These are phyloP conservation scores for Chiroxiphia lanceolata DNA, from an alignment of 2,797 vertebrate genomes.

Conservation along the genomic window DNA sequence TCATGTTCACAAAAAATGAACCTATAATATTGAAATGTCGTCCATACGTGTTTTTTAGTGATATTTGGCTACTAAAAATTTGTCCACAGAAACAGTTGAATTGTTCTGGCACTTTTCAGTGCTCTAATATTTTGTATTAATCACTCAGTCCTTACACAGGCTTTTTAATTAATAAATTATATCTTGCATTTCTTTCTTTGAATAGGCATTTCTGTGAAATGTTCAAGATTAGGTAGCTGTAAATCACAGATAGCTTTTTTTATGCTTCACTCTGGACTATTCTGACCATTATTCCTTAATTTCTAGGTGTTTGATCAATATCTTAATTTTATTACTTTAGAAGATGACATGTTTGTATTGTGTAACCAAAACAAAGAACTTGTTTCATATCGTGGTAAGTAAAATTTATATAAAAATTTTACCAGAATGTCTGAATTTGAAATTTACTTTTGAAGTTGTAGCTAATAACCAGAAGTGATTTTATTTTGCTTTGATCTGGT, in stretches of 20 bases:
- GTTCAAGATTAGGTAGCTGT: neutral
- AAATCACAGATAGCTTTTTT: neutral
- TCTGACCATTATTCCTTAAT: constrained; percentile 5
- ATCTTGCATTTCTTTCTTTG: neutral
- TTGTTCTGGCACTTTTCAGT: neutral
- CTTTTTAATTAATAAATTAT: neutral
- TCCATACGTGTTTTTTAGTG: neutral
- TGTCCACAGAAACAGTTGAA: neutral
- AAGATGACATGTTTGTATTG: constrained; percentile 97
- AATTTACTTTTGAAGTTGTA: neutral
- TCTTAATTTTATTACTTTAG: constrained; percentile 98
- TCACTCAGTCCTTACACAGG: neutral
- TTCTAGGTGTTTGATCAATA: constrained; percentile 96
- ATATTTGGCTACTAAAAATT: neutral
- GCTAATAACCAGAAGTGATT: neutral
- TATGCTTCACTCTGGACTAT: neutral
- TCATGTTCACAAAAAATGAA: neutral
- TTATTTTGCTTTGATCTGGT: neutral
- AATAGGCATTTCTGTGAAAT: neutral
- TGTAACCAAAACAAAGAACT: constrained; percentile 97
- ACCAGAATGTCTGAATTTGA: neutral
- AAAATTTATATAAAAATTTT: neutral
- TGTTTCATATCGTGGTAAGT: constrained; percentile 93
- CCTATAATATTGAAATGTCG: neutral
- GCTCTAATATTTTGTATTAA: neutral